These are phyloP conservation scores for Tetranychus piercei DNA, from an alignment of 2,888 invertebrate genomes.

Conservation along the genomic window DNA sequence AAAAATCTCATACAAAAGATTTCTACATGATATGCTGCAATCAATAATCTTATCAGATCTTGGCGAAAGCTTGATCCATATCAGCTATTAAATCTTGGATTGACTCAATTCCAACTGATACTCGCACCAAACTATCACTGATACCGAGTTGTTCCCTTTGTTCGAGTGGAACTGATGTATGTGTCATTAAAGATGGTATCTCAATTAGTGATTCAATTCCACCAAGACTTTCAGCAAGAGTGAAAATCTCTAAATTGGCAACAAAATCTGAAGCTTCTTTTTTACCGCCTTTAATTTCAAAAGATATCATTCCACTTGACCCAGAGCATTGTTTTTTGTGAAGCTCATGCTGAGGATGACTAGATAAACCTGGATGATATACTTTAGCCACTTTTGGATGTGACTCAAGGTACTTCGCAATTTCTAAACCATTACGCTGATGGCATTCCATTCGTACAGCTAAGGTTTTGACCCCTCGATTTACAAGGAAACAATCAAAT, in stretches of 20 bases:
- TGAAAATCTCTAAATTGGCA: slow-evolving; percentile 41
- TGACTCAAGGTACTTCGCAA: slow-evolving; percentile 60
- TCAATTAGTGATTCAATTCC: slow-evolving; percentile 87
- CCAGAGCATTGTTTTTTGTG: slow-evolving; percentile 61
- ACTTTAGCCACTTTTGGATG: slow-evolving; percentile 64
- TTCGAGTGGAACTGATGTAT: slow-evolving; percentile 64
- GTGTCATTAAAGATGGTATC: slow-evolving; percentile 87
- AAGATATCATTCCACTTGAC: slow-evolving; percentile 77
- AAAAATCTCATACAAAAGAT: too few species aligned
- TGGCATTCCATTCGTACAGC: slow-evolving; percentile 77
- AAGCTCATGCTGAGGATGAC: slow-evolving; percentile 67
- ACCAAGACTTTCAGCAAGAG: slow-evolving; percentile 79
- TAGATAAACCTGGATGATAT: slow-evolving; percentile 45
- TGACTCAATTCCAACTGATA: slow-evolving; percentile 80
- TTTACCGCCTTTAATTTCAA: slow-evolving; percentile 46
- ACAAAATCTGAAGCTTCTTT: slow-evolving; percentile 24
- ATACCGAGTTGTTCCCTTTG: slow-evolving; percentile 56
- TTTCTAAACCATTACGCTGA: slow-evolving; percentile 51
- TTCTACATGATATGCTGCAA: not conserved
- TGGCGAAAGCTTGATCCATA: slow-evolving; percentile 35
- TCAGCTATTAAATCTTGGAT: slow-evolving; percentile 64
- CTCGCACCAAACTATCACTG: slow-evolving; percentile 58
- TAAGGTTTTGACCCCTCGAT: slow-evolving; percentile 78
- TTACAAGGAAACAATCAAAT: slow-evolving; percentile 84
- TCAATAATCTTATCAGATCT: not conserved